Evolutionary conservation across 2,888 invertebrate species (phyloP).

Genomic region (Linnaemya vulpina): DNA sequence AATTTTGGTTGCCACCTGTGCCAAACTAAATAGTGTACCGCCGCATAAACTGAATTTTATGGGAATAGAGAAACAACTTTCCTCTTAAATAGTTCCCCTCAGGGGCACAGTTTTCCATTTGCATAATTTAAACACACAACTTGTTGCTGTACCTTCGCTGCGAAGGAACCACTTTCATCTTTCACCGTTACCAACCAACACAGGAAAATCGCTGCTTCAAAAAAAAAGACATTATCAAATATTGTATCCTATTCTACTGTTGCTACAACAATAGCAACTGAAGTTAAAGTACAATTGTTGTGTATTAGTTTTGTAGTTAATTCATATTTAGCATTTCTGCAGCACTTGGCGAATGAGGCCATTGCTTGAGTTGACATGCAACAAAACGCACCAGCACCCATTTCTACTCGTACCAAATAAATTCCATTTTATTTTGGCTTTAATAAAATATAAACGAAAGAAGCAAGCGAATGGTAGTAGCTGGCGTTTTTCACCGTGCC

Average conservation of each 20-base stretch:
- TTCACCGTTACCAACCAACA: too few relatives aligned
- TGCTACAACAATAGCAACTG: not conserved
- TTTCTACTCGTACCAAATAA: not conserved
- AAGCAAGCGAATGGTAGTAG: constrained; percentile 33
- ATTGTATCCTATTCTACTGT: not conserved
- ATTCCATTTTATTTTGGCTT: not conserved
- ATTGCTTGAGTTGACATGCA: constrained; percentile 19
- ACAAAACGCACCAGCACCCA: constrained; percentile 42
- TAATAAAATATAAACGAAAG: constrained; percentile 30
- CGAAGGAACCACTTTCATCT: too few relatives aligned
- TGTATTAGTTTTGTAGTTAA: constrained; percentile 3
- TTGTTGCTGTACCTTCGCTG: too few relatives aligned
- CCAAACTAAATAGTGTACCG: too few relatives aligned
- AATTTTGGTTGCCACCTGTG: too few relatives aligned
- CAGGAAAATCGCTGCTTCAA: too few relatives aligned
- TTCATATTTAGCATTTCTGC: constrained; percentile 7
- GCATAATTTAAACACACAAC: too few relatives aligned
- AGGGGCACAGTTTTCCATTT: too few relatives aligned
- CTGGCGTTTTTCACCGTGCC: not conserved
- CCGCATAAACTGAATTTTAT: too few relatives aligned
- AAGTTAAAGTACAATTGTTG: not conserved
- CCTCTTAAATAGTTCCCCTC: too few relatives aligned
- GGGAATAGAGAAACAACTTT: too few relatives aligned
- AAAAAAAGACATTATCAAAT: not conserved
- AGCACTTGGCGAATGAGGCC: constrained; percentile 14